These are phyloP conservation scores for Eurystomus gularis DNA, from an alignment of 2,113 vertebrate genomes.

Conservation along the genomic window DNA sequence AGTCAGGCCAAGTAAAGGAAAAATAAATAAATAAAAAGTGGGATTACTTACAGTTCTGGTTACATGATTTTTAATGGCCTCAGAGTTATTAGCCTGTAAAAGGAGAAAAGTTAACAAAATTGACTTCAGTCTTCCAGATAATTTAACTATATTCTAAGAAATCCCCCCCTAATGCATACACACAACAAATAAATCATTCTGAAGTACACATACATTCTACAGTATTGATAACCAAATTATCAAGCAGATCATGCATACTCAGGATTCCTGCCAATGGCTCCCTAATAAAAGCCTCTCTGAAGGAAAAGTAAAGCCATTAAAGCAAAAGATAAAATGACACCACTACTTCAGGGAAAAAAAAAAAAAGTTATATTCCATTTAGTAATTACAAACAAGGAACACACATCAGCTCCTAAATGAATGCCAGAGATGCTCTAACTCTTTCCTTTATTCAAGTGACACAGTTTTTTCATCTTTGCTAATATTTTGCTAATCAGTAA, in stretches of 20 bases:
- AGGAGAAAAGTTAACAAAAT: not conserved
- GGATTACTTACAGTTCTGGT: constrained; percentile 8
- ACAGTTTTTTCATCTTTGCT: not conserved
- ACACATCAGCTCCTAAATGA: not conserved
- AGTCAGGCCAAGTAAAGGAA: not conserved
- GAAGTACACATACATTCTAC: not conserved
- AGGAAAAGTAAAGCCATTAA: not conserved
- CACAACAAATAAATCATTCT: not conserved
- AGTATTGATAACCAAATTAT: not conserved
- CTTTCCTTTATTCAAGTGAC: not conserved
- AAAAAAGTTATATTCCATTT: not conserved
- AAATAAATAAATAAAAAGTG: not conserved
- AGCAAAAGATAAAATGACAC: not conserved
- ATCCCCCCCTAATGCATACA: not conserved
- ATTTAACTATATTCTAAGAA: not conserved
- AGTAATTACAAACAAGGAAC: not conserved
- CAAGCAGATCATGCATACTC: too few relatives aligned
- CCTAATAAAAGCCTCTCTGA: not conserved
- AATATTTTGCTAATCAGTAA: not conserved
- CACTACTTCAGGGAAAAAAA: not conserved
- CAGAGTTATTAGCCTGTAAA: constrained; percentile 14
- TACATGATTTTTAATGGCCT: constrained; percentile 30
- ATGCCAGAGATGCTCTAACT: not conserved
- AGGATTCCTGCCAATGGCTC: not conserved
- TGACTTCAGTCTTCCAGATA: not conserved